Conservation (phyloP, 2,888 invertebrate genomes). For the Drosophila maculinotata region DNA sequence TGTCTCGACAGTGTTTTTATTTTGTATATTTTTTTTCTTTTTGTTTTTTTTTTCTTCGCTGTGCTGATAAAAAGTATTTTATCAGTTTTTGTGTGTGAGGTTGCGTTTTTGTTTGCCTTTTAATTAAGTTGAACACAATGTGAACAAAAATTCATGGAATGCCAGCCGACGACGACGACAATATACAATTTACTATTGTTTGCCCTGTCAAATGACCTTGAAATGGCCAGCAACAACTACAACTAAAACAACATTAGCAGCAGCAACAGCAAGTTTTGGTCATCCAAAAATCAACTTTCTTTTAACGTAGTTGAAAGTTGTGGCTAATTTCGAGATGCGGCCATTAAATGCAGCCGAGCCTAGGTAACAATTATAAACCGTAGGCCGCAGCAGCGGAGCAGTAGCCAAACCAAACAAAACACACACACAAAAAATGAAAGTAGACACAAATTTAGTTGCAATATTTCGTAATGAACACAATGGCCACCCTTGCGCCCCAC, state of each 20-base stretch:
- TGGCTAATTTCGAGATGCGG: conserved; percentile 52
- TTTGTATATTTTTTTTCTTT: conserved; percentile 27
- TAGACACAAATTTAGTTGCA: conserved; percentile 68
- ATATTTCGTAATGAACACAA: conserved; percentile 69
- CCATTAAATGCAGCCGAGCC: conserved; percentile 62
- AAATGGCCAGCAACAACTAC: conserved; percentile 16
- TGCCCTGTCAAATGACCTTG: conserved; percentile 50
- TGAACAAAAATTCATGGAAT: conserved; percentile 55
- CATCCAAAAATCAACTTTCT: conserved; percentile 58
- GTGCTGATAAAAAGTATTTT: conserved; percentile 69
- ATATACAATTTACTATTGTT: conserved; percentile 57
- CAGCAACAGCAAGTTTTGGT: conserved; percentile 7
- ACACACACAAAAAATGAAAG: conserved; percentile 64
- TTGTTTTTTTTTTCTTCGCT: conserved; percentile 30
- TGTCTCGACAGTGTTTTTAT: conserved; percentile 60
- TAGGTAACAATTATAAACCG: conserved; percentile 58
- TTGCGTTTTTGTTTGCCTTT: conserved; percentile 74
- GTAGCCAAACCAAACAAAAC: conserved; percentile 10
- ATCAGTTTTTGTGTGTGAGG: conserved; percentile 59
- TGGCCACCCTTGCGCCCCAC: conserved; percentile 40
- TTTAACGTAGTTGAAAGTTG: conserved; percentile 55
- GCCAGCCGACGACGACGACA: conserved; percentile 23
- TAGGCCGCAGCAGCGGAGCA: conserved; percentile 28
- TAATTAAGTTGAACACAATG: conserved; percentile 74
- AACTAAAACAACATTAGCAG: conserved; percentile 7